Base-by-base conservation (phyloP, 1,140 invertebrate genomes). In the Pachyrhynchus sulphureomaculatus region DNA sequence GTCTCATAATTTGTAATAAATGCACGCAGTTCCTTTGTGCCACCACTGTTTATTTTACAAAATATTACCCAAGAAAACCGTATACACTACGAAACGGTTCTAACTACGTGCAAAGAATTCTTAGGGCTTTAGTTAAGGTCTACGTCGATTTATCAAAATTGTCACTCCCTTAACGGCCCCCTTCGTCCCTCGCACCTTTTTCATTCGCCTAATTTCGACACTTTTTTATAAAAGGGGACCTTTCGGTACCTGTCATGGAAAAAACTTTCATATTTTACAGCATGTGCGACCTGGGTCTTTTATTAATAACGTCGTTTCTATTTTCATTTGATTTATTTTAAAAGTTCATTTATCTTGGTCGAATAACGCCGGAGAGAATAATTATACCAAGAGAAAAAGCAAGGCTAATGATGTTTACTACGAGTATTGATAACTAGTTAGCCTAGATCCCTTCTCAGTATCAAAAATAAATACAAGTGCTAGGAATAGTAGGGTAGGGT, bases 171-270 rank as follows among this genome's bases (percentile, higher is more conserved):
- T 29, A 29, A 29, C 6, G 26, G 26, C 15, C 32, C 26, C 24
- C 4, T 6, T 32, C 39, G 32, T 44, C 34, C 44, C 34, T 26
- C 17, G 20, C 13, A 18, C 21, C 45, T 4, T 33, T 32, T 49
- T 24, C 47, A 4, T 18, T 24, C 26, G 44, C 45, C 17, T 58
- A 58, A 58, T 58, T 58, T 48, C 45, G 55, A 24, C 55, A 44
- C 55, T 58, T 58, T 54, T 48, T 53, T 58, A 48, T 58, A 48
- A 48, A 58, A 57, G 48, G 48, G 53, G 53, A 24, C 53, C 45
- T 56, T 56, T 42, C 41, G 44, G 55, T 58, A 58, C 55, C 55
- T 58, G 55, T 58, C 55, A 58, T 58, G 42, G n/a, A 56, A 58
- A 52, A 58, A 58, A 58, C 55, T 44, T 58, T 48, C 55, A 58